Conservation (phyloP, 1,140 invertebrate species). For the Fopius arisanus region DNA sequence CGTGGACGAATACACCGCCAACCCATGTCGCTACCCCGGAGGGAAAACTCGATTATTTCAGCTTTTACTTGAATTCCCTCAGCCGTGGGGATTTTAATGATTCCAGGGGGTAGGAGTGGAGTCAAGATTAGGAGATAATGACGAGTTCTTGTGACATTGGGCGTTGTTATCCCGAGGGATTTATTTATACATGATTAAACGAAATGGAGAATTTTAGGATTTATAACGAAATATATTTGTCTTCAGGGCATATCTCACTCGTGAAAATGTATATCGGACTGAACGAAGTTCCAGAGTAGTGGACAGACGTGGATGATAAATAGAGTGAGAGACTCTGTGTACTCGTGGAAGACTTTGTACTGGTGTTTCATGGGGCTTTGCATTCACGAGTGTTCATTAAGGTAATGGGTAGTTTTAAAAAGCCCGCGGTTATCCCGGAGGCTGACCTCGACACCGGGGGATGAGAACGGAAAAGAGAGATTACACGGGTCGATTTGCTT, state of each 20-base stretch:
- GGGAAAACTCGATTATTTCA: background rate
- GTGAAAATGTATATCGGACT: background rate
- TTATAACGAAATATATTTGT: too few species aligned
- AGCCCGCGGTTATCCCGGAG: constrained; percentile 15
- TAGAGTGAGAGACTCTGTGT: constrained; percentile 1
- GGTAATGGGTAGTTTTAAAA: constrained; percentile 43
- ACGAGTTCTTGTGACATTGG: background rate
- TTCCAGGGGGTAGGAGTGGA: background rate
- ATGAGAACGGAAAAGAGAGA: background rate
- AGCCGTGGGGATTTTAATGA: constrained; percentile 11
- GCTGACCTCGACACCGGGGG: background rate
- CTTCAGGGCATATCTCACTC: background rate
- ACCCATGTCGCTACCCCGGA: constrained; percentile 76
- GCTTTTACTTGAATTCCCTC: background rate
- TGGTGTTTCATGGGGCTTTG: constrained; percentile 25
- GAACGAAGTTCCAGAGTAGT: background rate
- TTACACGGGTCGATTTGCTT: background rate
- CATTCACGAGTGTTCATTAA: constrained; percentile 43
- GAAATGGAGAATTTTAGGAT: too few species aligned
- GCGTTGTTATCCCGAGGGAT: background rate
- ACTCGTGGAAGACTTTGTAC: background rate
- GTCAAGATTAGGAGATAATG: background rate
- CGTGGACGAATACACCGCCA: constrained; percentile 85
- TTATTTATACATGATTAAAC: background rate
- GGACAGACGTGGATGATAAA: background rate